These are phyloP conservation scores for Hyla sarda DNA, from an alignment of 2,113 vertebrate species.

Conservation along the genomic window DNA sequence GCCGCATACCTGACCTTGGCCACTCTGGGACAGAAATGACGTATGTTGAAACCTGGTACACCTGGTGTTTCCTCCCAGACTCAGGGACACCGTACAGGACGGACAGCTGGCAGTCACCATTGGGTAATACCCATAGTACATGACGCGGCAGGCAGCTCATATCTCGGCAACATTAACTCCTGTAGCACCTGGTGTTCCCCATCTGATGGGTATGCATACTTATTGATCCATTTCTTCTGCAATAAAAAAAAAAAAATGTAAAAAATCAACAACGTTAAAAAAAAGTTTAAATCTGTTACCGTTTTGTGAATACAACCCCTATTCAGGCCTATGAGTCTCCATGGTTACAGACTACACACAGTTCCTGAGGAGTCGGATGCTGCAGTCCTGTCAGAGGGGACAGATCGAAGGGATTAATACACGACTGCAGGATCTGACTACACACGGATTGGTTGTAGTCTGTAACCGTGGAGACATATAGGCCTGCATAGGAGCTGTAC, in stretches of 20 bases:
- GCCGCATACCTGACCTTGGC: constrained; percentile 23
- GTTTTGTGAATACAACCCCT: not conserved
- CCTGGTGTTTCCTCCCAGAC: constrained; percentile 21
- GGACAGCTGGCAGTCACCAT: too few species aligned
- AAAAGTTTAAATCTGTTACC: too few species aligned
- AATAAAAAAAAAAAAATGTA: not conserved
- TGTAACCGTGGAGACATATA: too few species aligned
- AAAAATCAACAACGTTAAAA: too few species aligned
- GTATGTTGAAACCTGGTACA: not conserved
- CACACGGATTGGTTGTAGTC: too few species aligned
- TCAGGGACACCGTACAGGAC: constrained; percentile 12
- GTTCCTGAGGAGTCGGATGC: not conserved
- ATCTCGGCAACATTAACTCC: not conserved
- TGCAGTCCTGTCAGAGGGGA: too few species aligned
- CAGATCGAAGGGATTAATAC: too few species aligned
- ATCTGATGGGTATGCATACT: not conserved
- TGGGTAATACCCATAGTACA: not conserved
- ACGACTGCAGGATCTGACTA: too few species aligned
- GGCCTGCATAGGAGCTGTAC: too few species aligned
- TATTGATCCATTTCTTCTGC: not conserved
- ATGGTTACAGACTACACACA: not conserved
- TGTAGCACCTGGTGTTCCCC: not conserved
- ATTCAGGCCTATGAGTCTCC: not conserved
- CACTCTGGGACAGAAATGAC: not conserved
- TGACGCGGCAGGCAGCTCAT: not conserved